Percentiles rank a stretch among this genome's conserved stretches.
These are phyloP conservation scores for Chromoteleia sp. DNA, from an alignment of 2,888 invertebrate genomes.

Conservation along the genomic window DNA sequence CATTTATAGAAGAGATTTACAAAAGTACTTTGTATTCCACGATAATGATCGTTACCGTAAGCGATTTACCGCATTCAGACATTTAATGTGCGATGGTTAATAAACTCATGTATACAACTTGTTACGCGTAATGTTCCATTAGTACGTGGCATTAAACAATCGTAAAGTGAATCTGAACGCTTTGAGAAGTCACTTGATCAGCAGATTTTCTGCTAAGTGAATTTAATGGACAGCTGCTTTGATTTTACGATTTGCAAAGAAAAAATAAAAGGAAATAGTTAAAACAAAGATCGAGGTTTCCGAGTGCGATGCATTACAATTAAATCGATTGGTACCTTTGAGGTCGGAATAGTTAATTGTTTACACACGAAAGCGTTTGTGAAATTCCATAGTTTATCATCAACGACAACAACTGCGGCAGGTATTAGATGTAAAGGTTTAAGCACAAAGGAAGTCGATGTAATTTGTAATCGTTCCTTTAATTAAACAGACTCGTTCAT, in stretches of 20 bases:
- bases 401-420: neutral
- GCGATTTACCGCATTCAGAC: constrained; percentile 28
- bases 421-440: neutral
- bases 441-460: constrained; percentile 2
- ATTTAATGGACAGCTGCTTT: neutral
- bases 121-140: constrained; percentile 44
- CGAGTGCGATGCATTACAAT: no score
- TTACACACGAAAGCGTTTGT: neutral
- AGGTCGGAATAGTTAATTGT: neutral
- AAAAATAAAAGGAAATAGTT: no score
- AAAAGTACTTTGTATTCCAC: constrained; percentile 46
- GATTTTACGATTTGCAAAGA: no score
- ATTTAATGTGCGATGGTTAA: constrained; percentile 45
- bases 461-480: constrained; percentile 13
- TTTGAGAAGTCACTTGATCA: constrained; percentile 37
- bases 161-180: constrained; percentile 31
- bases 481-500: constrained; percentile 8
- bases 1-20: constrained; percentile 35
- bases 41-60: constrained; percentile 47
- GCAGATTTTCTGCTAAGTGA: constrained; percentile 13
- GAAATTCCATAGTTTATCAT: neutral
- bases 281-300: no score
- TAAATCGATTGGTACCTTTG: neutral
- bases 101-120: constrained; percentile 52
- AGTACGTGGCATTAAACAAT: constrained; percentile 41